Evolutionary conservation across 2,888 invertebrate species (phyloP).

Genomic region (Eilema sororculum): DNA sequence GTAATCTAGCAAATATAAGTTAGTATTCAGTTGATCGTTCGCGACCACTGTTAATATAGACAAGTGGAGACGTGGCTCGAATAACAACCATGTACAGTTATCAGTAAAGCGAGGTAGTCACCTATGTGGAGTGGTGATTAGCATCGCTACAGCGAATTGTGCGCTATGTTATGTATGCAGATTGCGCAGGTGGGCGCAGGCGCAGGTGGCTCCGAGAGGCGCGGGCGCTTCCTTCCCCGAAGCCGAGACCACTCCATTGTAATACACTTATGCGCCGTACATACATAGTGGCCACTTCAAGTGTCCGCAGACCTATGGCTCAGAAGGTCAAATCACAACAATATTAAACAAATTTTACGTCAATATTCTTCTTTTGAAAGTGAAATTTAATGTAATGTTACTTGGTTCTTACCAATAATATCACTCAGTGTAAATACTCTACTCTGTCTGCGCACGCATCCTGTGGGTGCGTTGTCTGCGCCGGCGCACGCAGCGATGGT

Average conservation of each 20-base stretch:
- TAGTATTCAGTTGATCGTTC: slow-evolving; percentile 10
- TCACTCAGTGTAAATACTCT: background rate
- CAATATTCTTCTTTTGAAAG: background rate
- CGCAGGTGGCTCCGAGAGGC: slow-evolving; percentile 67
- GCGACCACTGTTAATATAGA: slow-evolving; percentile 14
- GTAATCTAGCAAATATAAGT: background rate
- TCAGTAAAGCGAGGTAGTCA: slow-evolving; percentile 28
- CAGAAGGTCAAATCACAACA: background rate
- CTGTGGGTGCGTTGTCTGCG: slow-evolving; percentile 16
- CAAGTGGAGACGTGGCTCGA: slow-evolving; percentile 14
- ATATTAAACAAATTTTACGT: background rate
- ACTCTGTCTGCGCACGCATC: slow-evolving; percentile 11
- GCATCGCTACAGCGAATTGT: slow-evolving; percentile 30
- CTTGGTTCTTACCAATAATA: background rate
- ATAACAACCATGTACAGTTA: slow-evolving; percentile 21
- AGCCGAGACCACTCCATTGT: slow-evolving; percentile 59
- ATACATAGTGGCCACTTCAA: slow-evolving; percentile 45
- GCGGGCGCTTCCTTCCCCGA: slow-evolving; percentile 78
- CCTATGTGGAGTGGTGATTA: slow-evolving; percentile 34
- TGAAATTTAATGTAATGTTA: background rate
- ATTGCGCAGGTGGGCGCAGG: slow-evolving; percentile 24
- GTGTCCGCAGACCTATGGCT: background rate
- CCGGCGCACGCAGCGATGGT: slow-evolving; percentile 15
- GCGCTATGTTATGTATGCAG: slow-evolving; percentile 40
- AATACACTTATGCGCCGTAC: slow-evolving; percentile 57